Evolutionary conservation across 1,140 invertebrate genomes (phyloP), one percentile per base, ranked within the genome.

Genomic region (Brachionus manjavacas): DNA sequence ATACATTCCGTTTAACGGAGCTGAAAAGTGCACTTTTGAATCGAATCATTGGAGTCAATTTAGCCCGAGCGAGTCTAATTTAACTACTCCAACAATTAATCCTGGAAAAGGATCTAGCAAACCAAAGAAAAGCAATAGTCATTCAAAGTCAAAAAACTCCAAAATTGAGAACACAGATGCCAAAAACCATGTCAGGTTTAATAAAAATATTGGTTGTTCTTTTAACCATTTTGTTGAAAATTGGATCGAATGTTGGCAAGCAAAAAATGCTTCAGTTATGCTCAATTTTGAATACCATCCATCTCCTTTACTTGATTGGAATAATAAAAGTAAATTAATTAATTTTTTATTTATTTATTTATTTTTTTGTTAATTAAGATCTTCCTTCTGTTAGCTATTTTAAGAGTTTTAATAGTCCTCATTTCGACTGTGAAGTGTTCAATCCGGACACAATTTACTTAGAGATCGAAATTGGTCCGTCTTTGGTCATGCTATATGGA

Each of bases 231-330:
- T 81, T 31, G 16, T 20, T 4, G 79, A 81, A 20, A 81, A 81
- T 81, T 81, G 79, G 79, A 64, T 81, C 11, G 79, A 81, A 64
- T 81, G 79, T 28, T 81, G 79, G 79, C 79, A 81, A 68, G 64
- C 79, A 39, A 81, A 81, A 60, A 81, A 60, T 35, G 79, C 79
- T 31, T 31, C 20, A 25, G 64, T 81, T 35, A 28, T 64, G 23
- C 79, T 81, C 28, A 81, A 81, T 25, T 81, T 81, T 81, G 79
- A 81, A 64, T 81, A 81, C 23, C 20, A 64, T 39, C 79, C 79
- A n/a, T 81, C 49, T 25, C 79, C 79, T 25, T 20, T 81, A 64
- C 52, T 81, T 35, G 79, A 81, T 60, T 81, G 79, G 79, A 68
- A 81, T 49, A 76, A 76, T 49, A 76, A 76, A 76, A 76, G 72